Percentiles rank a stretch among this genome's conserved stretches.
Conservation (phyloP, 2,797 vertebrate species). For the Leuciscus waleckii region DNA sequence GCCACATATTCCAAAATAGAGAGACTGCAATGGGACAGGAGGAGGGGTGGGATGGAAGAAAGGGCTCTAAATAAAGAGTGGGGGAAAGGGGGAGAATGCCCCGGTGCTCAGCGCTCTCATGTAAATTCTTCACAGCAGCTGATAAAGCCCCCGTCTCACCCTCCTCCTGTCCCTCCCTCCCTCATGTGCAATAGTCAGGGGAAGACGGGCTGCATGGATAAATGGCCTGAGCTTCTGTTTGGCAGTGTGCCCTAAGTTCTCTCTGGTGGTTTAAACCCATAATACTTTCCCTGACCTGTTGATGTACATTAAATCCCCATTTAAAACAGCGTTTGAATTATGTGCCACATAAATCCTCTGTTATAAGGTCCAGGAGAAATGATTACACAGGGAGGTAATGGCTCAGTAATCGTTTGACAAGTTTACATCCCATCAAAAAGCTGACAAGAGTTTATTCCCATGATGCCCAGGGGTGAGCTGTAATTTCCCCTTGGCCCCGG, state of each 20-base stretch:
- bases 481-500: too few relatives aligned
- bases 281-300: slow-evolving; percentile 74
- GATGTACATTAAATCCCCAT: slow-evolving; percentile 72
- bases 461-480: slow-evolving; percentile 21
- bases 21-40: slow-evolving; percentile 67
- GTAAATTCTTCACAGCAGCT: slow-evolving; percentile 89
- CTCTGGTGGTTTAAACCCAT: slow-evolving; percentile 73
- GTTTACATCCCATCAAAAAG: slow-evolving; percentile 61
- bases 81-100: slow-evolving; percentile 60
- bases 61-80: slow-evolving; percentile 74
- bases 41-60: slow-evolving; percentile 48
- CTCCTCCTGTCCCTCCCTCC: slow-evolving; percentile 64
- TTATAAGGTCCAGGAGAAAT: slow-evolving; percentile 66
- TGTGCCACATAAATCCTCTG: slow-evolving; percentile 68
- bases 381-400: slow-evolving; percentile 59
- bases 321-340: slow-evolving; percentile 67
- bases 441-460: slow-evolving; percentile 49
- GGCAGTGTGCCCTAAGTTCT: slow-evolving; percentile 77
- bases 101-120: slow-evolving; percentile 82
- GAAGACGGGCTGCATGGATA: slow-evolving; percentile 79
- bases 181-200: slow-evolving; percentile 75
- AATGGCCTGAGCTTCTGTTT: slow-evolving; percentile 86
- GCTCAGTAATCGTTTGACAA: slow-evolving; percentile 61
- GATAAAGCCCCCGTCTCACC: slow-evolving; percentile 76
- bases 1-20: slow-evolving; percentile 86